Conservation (phyloP, 2,888 invertebrate genomes). For the Uloborus plumipes region DNA sequence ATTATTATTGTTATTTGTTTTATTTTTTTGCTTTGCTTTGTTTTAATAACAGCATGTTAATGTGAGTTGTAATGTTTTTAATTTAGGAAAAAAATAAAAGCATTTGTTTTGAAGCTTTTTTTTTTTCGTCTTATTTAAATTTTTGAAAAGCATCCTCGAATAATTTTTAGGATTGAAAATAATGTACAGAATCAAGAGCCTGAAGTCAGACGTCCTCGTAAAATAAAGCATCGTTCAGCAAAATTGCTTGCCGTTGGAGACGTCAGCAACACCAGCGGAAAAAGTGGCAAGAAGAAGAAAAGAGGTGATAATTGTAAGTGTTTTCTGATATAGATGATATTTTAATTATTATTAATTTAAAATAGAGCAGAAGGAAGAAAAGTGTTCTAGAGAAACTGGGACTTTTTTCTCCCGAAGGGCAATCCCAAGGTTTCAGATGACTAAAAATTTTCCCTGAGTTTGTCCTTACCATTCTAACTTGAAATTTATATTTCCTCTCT, state of each 20-base stretch:
- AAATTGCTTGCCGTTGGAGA: constrained; percentile 45
- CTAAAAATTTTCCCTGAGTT: too few species aligned
- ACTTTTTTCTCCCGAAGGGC: too few species aligned
- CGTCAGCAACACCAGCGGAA: constrained; percentile 19
- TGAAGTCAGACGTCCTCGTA: constrained; percentile 39
- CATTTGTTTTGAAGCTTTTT: too few species aligned
- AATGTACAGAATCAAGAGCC: constrained; percentile 24
- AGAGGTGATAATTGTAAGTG: constrained; percentile 51
- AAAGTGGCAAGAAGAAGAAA: constrained; percentile 60
- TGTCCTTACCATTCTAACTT: too few species aligned
- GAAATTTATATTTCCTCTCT: too few species aligned
- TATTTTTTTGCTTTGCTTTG: background rate
- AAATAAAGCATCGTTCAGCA: constrained; percentile 35
- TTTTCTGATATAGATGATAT: background rate
- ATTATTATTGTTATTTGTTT: background rate
- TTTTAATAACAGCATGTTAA: too few species aligned
- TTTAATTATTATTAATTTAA: background rate
- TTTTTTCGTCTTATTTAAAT: too few species aligned
- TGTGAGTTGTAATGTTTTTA: background rate
- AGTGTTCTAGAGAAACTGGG: too few species aligned
- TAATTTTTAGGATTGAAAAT: constrained; percentile 38
- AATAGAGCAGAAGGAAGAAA: too few species aligned
- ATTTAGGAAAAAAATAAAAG: background rate
- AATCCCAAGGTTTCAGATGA: too few species aligned
- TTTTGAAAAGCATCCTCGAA: background rate